Conservation (phyloP, 2,113 vertebrate species). For the Pseudorasbora parva region DNA sequence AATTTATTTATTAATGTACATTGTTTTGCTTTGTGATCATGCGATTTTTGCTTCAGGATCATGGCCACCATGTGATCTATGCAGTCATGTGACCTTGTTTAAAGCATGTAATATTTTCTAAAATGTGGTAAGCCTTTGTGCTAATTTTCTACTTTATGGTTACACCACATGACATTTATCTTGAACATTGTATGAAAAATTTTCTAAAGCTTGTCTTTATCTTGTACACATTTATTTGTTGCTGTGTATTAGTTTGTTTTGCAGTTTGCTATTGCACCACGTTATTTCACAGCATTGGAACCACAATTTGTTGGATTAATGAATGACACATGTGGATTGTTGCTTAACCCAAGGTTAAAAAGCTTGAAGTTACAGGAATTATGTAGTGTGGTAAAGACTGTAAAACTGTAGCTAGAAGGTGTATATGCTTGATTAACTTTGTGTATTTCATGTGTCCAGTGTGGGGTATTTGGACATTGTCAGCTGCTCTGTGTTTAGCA, state of each 20-base stretch:
- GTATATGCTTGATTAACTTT: neutral
- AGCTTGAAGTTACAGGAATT: neutral
- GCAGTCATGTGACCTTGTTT: neutral
- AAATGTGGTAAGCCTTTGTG: neutral
- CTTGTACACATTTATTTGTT: neutral
- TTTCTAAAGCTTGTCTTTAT: neutral
- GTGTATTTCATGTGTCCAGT: neutral
- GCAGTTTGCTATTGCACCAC: neutral
- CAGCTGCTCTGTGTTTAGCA: conserved; percentile 43
- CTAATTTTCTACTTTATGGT: neutral
- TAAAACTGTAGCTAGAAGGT: neutral
- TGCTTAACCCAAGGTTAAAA: conserved; percentile 10
- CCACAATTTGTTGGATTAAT: neutral
- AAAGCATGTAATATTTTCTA: neutral
- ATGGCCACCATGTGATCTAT: neutral
- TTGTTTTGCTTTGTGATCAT: neutral
- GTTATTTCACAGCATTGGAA: neutral
- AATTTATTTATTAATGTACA: neutral
- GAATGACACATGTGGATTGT: neutral
- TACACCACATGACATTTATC: neutral
- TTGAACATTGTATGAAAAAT: neutral
- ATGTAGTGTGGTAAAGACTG: neutral
- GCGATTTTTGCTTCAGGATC: neutral
- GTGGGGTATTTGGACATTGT: conserved; percentile 20
- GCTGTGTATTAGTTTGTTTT: neutral